Evolutionary conservation across 2,888 invertebrate species (phyloP).

Genomic region (Microctonus hyperodae): DNA sequence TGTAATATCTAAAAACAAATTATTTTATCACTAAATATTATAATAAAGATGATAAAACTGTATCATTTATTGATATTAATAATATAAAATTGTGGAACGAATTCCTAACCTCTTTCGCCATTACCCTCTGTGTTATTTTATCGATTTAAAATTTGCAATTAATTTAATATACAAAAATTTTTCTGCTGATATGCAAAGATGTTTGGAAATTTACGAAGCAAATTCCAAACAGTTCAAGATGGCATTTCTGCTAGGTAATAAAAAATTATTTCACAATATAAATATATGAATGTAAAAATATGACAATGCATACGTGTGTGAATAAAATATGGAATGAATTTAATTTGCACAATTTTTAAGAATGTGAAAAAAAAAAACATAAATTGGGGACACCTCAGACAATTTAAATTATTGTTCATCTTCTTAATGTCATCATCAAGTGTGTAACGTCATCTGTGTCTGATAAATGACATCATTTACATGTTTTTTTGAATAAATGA

Average conservation of each 20-base stretch:
- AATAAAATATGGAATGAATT: too few relatives aligned
- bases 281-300: slow-evolving; percentile 9
- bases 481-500: too few relatives aligned
- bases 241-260: slow-evolving; percentile 60
- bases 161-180: not conserved
- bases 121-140: not conserved
- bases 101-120: too few relatives aligned
- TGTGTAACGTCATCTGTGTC: too few relatives aligned
- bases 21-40: too few relatives aligned
- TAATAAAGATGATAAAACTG: not conserved
- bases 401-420: too few relatives aligned
- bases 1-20: too few relatives aligned
- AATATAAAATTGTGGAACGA: not conserved
- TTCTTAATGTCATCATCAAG: too few relatives aligned
- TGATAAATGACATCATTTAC: too few relatives aligned
- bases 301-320: not conserved
- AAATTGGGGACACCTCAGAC: too few relatives aligned
- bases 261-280: not conserved
- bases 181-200: slow-evolving; percentile 40
- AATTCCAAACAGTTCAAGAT: slow-evolving; percentile 60
- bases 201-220: slow-evolving; percentile 58
- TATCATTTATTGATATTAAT: not conserved
- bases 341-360: too few relatives aligned
- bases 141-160: not conserved
- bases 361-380: not conserved